These are phyloP conservation scores for Loripinus fragilis DNA, from an alignment of 2,888 invertebrate species.

Conservation along the genomic window DNA sequence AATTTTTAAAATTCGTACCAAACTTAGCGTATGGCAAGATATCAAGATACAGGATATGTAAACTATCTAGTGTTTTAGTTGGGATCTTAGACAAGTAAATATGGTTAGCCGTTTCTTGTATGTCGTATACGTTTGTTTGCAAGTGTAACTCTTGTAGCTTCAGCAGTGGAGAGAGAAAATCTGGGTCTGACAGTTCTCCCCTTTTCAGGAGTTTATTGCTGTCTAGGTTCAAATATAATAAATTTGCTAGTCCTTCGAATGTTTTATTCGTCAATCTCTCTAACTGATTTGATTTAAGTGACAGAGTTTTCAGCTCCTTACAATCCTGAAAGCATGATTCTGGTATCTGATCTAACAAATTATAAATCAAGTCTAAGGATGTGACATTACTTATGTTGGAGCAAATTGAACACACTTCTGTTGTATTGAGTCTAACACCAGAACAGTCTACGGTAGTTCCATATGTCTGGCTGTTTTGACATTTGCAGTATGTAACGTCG, in stretches of 20 bases:
- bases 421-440: too few species aligned
- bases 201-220: not conserved
- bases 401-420: too few species aligned
- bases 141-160: not conserved
- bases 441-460: too few species aligned
- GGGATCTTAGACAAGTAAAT: not conserved
- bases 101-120: not conserved
- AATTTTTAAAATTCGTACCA: not conserved
- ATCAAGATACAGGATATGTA: slow-evolving; percentile 21
- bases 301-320: not conserved
- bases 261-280: not conserved
- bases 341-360: not conserved
- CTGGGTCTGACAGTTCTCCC: not conserved
- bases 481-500: too few species aligned
- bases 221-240: not conserved
- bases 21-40: not conserved
- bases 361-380: too few species aligned
- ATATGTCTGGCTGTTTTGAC: too few species aligned
- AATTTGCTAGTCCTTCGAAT: not conserved
- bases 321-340: not conserved
- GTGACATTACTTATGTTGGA: too few species aligned
- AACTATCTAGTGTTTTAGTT: not conserved
- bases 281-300: not conserved
- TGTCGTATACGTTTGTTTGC: not conserved
- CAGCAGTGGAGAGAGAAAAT: not conserved